Conservation (phyloP, 2,888 invertebrate genomes). For the Dicyrtomina minuta region DNA sequence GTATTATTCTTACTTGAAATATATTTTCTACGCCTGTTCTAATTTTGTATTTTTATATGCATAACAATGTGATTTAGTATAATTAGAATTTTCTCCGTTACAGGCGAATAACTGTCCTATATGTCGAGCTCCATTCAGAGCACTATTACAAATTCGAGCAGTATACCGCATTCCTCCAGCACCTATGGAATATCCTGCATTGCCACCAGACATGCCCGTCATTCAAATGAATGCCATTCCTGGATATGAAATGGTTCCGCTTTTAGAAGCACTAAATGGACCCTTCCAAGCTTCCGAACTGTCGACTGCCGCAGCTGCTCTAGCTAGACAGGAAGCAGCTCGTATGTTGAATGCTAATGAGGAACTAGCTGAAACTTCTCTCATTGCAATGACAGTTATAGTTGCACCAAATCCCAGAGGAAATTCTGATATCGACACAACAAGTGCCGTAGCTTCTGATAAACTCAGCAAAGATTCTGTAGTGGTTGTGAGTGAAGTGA, state of each 20-base stretch:
- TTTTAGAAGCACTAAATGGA: conserved; percentile 94
- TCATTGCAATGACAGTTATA: conserved; percentile 53
- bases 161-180: conserved; percentile 68
- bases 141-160: conserved; percentile 91
- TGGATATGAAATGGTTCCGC: conserved; percentile 89
- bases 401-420: conserved; percentile 43
- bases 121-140: conserved; percentile 96
- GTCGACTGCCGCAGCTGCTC: conserved; percentile 44
- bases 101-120: conserved; percentile 96
- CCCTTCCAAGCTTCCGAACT: conserved; percentile 63
- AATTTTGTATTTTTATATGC: too few relatives aligned
- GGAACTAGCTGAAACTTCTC: conserved; percentile 43
- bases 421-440: conserved; percentile 27
- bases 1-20: too few relatives aligned
- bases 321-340: conserved; percentile 46
- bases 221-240: conserved; percentile 53
- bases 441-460: conserved; percentile 7
- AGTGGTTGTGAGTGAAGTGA: conserved; percentile 32
- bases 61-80: too few relatives aligned
- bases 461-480: conserved; percentile 25
- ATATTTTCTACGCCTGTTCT: too few relatives aligned
- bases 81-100: not conserved
- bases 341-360: conserved; percentile 45
- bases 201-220: conserved; percentile 62
- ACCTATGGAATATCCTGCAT: conserved; percentile 58